A percentile compares a stretch with the other conserved stretches of the same genome.
These are phyloP conservation scores for Phylloscopus trochilus DNA, from an alignment of 2,113 vertebrate species.

Conservation along the genomic window DNA sequence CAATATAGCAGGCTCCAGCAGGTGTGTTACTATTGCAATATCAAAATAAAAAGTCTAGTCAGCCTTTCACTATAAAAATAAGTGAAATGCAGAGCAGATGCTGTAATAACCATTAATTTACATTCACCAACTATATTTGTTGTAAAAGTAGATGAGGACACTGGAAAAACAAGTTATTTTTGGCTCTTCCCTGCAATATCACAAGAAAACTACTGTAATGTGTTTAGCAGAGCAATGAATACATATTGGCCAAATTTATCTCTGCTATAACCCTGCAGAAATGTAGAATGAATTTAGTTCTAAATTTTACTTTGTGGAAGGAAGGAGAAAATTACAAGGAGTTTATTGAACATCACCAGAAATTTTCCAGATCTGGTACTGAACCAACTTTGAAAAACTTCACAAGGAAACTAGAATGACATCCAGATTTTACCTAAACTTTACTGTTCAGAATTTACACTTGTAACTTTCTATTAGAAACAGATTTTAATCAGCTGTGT, in stretches of 20 bases:
- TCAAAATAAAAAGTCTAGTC: slow-evolving; percentile 51
- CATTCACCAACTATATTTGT: slow-evolving; percentile 52
- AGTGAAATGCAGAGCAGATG: slow-evolving; percentile 58
- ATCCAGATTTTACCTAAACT: not conserved
- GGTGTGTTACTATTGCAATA: slow-evolving; percentile 39
- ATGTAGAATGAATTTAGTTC: slow-evolving; percentile 21
- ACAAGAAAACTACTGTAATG: slow-evolving; percentile 30
- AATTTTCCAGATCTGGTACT: not conserved
- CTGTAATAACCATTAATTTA: slow-evolving; percentile 65
- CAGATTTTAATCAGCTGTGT: not conserved
- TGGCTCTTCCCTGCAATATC: not conserved
- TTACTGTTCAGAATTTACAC: not conserved
- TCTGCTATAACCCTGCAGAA: slow-evolving; percentile 30
- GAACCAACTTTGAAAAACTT: not conserved
- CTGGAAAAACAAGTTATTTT: slow-evolving; percentile 62
- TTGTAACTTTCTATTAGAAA: not conserved
- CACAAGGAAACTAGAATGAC: not conserved
- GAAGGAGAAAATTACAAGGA: slow-evolving; percentile 3
- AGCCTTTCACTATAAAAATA: slow-evolving; percentile 50
- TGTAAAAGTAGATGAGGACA: slow-evolving; percentile 51
- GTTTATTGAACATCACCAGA: not conserved
- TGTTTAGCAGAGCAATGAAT: slow-evolving; percentile 51
- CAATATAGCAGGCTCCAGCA: slow-evolving; percentile 15
- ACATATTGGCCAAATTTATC: slow-evolving; percentile 47
- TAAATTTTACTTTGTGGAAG: slow-evolving; percentile 26